Base-by-base conservation (phyloP, 2,797 vertebrate genomes). In the Sebastes steindachneri region DNA sequence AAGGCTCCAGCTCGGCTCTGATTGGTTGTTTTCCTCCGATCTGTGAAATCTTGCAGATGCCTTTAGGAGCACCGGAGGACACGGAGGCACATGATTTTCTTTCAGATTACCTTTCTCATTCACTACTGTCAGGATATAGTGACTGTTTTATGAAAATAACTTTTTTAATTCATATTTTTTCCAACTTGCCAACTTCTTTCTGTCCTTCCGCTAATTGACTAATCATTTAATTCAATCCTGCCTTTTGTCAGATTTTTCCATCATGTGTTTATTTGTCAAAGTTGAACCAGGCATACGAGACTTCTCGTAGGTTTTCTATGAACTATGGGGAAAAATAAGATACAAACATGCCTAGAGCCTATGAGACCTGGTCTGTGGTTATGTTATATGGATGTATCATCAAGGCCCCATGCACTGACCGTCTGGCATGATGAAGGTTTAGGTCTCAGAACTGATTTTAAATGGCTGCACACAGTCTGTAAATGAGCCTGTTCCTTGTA, bases 401-500 rank as follows among this genome's bases (percentile, higher is more conserved):
- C n/a, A 9, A 3, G 3, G 21, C 0, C 1, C 7, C 35, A 33
- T 33, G 33, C 35, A 15, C 9, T 45, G 59, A 64, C 35, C 0
- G 7, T 62, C 7, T 28, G 14, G 33, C 17, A 21, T 15, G 17
- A 55, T 21, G n/a, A 48, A 71, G 14, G 14, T 66, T 57, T 9
- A 35, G n/a, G 15, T 55, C 29, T 75, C 17, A 26, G 8, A 62
- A n/a, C 59, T 41, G 51, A 10, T 54, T 79, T 70, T 29, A 62
- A 71, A 86, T 21, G 66, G 35, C 88, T 48, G 67, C 48, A 9
- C 11, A 35, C 55, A 33, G 83, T 80, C 63, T 88, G 74, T 83
- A 91, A 92, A 90, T 37, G 45, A 58, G 67, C 68, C 57, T 67
- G 84, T 89, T 89, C 81, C 83, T 89, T 93, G 64, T 73, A 64